Percentiles rank a stretch among this genome's conserved stretches.
Evolutionary conservation across 1,140 invertebrate genomes (phyloP).

Genomic region (Halesus radiatus): DNA sequence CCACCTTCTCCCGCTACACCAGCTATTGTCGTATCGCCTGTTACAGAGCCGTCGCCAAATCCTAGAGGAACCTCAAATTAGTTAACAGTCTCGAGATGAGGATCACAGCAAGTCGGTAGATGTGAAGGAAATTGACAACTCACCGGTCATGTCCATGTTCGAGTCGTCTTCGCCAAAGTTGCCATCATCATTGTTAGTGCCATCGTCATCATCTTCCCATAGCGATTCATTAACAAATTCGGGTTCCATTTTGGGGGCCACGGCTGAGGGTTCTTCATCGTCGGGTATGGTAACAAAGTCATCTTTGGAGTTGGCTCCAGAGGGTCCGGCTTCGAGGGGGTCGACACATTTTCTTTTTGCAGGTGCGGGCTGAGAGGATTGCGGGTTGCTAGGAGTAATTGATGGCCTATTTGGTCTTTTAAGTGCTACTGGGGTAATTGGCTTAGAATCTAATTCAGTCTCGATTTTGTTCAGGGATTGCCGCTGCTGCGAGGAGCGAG

Average conservation of each 20-base stretch:
- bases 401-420: constrained; percentile 72
- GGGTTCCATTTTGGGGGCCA: constrained; percentile 71
- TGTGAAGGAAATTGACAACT: constrained; percentile 45
- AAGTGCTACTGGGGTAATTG: constrained; percentile 71
- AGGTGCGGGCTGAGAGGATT: constrained; percentile 70
- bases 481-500: constrained; percentile 71
- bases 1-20: constrained; percentile 67
- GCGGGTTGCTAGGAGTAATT: constrained; percentile 70
- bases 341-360: constrained; percentile 71
- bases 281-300: constrained; percentile 71
- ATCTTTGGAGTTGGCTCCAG: constrained; percentile 67
- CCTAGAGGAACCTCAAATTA: constrained; percentile 58
- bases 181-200: constrained; percentile 70
- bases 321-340: constrained; percentile 69
- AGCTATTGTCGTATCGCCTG: constrained; percentile 69
- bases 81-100: not conserved
- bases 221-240: constrained; percentile 70
- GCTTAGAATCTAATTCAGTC: constrained; percentile 72
- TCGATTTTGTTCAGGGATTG: constrained; percentile 71
- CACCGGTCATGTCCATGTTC: constrained; percentile 72
- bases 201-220: constrained; percentile 71
- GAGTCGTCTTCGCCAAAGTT: constrained; percentile 71
- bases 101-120: no score
- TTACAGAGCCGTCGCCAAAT: constrained; percentile 69
- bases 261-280: constrained; percentile 69